Evolutionary conservation across 2,113 vertebrate genomes (phyloP), one percentile per base, ranked within the genome.

Genomic region (Centropus bengalensis): DNA sequence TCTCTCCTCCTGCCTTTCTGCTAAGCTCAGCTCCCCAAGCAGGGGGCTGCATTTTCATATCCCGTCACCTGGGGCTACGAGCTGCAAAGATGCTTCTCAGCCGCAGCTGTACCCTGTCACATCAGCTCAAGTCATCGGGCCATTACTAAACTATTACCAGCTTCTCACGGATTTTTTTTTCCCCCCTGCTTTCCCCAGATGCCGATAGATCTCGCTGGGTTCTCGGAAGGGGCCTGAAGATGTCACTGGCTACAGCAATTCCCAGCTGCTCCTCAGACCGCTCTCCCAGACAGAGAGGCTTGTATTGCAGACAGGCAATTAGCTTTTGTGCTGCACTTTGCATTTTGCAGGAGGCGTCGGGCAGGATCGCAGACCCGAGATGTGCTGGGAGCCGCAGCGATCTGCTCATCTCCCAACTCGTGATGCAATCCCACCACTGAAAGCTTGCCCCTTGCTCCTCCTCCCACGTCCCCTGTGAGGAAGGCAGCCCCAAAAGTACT

Each of bases 81-180:
- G 71, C 71, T n/a, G 62, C 17, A 54, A 54, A 54, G 73, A 68
- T 9, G 38, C 74, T 89, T 75, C 83, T 78, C 36, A 17, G 68
- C 6, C 62, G 8, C 64, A 71, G 54, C 77, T 60, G 38, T 64
- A 32, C 33, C 56, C 77, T 88, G 62, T 62, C 59, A 20, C 70
- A 64, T 86, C 95, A 49, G 89, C 90, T 78, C 58, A 8, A 84
- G 63, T 58, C 87, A 81, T 11, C 4, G 6, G 79, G 69, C 85
- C 73, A 58, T 56, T 44, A 70, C 84, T 77, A 6, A 94, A 66
- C 89, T 30, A 71, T 79, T 60, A 56, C 44, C 77, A 63, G 77
- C 22, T 82, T 51, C 81, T 70, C 17, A 5, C 14, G 14, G 73
- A 52, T 14, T 14, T 36, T 30, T 30, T 62, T 62, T 21, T 8